Conservation (phyloP, 2,113 vertebrate species). For the Panthera uncia region DNA sequence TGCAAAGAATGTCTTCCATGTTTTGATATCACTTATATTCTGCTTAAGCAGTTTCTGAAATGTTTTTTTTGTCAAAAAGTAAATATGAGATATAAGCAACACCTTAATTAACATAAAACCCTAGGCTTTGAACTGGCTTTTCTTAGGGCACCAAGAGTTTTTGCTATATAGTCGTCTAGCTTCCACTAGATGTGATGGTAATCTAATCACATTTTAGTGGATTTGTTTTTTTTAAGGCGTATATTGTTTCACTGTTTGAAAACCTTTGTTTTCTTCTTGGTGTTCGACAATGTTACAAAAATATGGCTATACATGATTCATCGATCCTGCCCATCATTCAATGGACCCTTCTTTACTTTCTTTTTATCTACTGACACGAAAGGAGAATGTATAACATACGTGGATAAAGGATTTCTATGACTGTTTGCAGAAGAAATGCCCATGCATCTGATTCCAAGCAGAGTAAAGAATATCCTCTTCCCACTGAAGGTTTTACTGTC, state of each 20-base stretch:
- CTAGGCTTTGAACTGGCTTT: neutral
- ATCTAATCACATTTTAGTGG: neutral
- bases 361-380: neutral
- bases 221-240: neutral
- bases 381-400: neutral
- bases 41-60: neutral
- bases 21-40: neutral
- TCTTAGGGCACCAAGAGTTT: neutral
- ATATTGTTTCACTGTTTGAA: neutral
- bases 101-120: neutral
- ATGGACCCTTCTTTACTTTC: neutral
- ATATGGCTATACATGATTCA: neutral
- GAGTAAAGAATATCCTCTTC: neutral
- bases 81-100: neutral
- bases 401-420: neutral
- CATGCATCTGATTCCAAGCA: neutral
- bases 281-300: neutral
- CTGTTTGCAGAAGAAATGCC: neutral
- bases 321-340: neutral
- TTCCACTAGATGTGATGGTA: neutral
- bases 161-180: neutral
- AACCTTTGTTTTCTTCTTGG: neutral
- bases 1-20: neutral
- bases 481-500: neutral
- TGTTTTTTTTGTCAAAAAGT: neutral